A percentile compares a stretch with the other conserved stretches of the same genome.
Conservation (phyloP, 2,797 vertebrate genomes). For the Salmo trutta region DNA sequence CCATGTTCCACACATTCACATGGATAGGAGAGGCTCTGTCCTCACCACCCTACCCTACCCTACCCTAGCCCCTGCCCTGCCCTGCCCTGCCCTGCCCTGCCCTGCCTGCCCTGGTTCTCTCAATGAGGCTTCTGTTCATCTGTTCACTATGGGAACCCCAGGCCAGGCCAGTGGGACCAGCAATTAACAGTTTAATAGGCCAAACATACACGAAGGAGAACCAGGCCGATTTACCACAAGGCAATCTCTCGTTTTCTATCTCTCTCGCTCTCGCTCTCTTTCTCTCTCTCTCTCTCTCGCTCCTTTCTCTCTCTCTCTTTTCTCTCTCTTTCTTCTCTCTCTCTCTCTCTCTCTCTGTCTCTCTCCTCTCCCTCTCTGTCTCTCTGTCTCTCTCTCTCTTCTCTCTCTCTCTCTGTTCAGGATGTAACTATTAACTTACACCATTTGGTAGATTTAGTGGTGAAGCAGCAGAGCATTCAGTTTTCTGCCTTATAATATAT, state of each 20-base stretch:
- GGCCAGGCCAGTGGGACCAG: slow-evolving; percentile 5
- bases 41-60: not conserved
- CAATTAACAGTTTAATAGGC: slow-evolving; percentile 29
- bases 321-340: too few species aligned
- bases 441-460: not conserved
- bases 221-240: slow-evolving; percentile 6
- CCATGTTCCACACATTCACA: not conserved
- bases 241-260: too few species aligned
- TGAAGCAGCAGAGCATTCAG: not conserved
- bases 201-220: not conserved
- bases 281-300: too few species aligned
- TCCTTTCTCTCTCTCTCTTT: too few species aligned
- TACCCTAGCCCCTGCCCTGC: not conserved
- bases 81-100: too few species aligned
- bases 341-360: too few species aligned
- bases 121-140: slow-evolving; percentile 12
- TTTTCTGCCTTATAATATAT: not conserved
- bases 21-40: not conserved
- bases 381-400: too few species aligned
- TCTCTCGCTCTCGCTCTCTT: too few species aligned
- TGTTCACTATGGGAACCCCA: slow-evolving; percentile 1
- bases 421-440: slow-evolving; percentile 14
- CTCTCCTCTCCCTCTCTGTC: too few species aligned
- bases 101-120: not conserved
- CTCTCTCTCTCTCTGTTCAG: not conserved